These are phyloP conservation scores for Oligia strigilis DNA, from an alignment of 2,888 invertebrate genomes.

Conservation along the genomic window DNA sequence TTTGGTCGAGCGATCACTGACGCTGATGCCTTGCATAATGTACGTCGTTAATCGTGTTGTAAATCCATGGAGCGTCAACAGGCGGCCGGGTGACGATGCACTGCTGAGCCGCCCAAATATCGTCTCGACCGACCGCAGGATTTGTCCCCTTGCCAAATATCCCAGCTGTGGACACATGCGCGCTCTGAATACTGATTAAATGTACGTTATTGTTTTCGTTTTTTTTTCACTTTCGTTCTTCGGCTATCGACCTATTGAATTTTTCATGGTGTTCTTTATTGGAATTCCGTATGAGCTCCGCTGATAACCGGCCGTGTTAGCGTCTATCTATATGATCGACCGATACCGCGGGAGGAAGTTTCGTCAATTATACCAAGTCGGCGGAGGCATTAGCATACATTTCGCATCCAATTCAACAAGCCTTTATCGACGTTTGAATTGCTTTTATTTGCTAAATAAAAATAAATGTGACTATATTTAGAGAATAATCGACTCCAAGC, in stretches of 20 bases:
- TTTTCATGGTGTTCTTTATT: constrained; percentile 85
- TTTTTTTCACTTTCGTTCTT: constrained; percentile 85
- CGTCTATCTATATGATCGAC: constrained; percentile 82
- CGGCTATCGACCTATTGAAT: constrained; percentile 86
- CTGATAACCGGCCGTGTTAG: constrained; percentile 77
- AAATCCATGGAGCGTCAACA: constrained; percentile 78
- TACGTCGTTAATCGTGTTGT: constrained; percentile 77
- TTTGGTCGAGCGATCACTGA: constrained; percentile 71
- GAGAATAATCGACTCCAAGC: constrained; percentile 69
- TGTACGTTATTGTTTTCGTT: constrained; percentile 86
- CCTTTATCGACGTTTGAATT: constrained; percentile 82
- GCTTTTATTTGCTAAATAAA: constrained; percentile 85
- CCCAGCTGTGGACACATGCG: constrained; percentile 85
- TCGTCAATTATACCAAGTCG: constrained; percentile 82
- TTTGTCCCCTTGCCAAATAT: constrained; percentile 87
- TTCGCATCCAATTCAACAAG: constrained; percentile 82
- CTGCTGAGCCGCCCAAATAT: constrained; percentile 69
- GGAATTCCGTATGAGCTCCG: constrained; percentile 81
- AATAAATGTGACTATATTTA: constrained; percentile 82
- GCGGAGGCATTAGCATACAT: constrained; percentile 85
- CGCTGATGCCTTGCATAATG: constrained; percentile 80
- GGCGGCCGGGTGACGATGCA: constrained; percentile 72
- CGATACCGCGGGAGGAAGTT: constrained; percentile 83
- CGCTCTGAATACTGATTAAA: constrained; percentile 88
- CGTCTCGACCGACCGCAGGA: constrained; percentile 72